Percentiles rank a stretch among this genome's conserved stretches.
Evolutionary conservation across 2,113 vertebrate genomes (phyloP).

Genomic region (Synchiropus splendidus): DNA sequence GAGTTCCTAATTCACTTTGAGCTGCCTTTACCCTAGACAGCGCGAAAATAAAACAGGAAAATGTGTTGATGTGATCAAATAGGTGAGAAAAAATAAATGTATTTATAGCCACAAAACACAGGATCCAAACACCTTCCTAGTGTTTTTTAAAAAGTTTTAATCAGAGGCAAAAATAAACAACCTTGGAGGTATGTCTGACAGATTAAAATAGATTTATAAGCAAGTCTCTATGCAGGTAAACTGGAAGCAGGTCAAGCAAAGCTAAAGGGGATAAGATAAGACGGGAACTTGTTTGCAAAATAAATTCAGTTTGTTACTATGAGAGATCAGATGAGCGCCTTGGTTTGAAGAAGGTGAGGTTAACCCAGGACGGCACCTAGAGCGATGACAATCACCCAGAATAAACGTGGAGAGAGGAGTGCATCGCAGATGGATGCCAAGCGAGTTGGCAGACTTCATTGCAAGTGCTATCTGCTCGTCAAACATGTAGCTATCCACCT

Average conservation of each 20-base stretch:
- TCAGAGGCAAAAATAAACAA: too few species aligned
- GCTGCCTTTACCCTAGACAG: conserved; percentile 86
- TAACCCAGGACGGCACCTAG: conserved; percentile 20
- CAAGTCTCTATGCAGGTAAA: too few species aligned
- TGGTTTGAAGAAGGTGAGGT: conserved; percentile 1
- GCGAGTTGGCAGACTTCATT: background rate
- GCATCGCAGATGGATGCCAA: conserved; percentile 5
- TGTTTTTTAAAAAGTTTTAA: too few species aligned
- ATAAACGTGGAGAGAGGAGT: conserved; percentile 26
- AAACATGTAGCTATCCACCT: background rate
- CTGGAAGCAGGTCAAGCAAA: too few species aligned
- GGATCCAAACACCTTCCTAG: too few species aligned
- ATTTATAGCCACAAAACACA: background rate
- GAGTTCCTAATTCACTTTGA: conserved; percentile 90
- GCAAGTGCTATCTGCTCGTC: background rate
- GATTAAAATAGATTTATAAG: too few species aligned
- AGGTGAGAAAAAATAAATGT: too few species aligned
- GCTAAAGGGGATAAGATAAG: background rate
- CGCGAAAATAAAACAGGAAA: conserved; percentile 5
- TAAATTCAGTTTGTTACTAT: background rate
- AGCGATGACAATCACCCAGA: conserved; percentile 24
- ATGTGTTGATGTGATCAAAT: too few species aligned
- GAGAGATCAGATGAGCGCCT: background rate
- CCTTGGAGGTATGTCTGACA: too few species aligned
- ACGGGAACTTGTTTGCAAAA: background rate